Evolutionary conservation across 2,797 vertebrate species (phyloP), one percentile per base, ranked within the genome.

Genomic region (Urosaurus nigricauda): DNA sequence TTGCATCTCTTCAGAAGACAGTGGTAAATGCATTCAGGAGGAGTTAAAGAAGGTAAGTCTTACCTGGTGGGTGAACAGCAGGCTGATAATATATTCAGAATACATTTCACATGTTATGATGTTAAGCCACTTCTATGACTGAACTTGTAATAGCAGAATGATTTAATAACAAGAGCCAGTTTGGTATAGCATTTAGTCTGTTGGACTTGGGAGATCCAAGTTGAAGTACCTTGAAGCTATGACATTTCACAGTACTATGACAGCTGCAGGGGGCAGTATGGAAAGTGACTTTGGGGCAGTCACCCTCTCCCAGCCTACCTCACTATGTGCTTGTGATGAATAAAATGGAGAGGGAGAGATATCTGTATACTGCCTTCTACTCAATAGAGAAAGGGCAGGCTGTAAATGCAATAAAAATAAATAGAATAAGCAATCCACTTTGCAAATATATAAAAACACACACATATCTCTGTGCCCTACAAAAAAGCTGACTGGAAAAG

Each of bases 11-110:
- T 96, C 96, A 6, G 97, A 97, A 79, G 97, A 97, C 65, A 97
- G 93, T 74, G 89, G 89, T 85, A 96, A 90, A 92, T 94, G 85
- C 11, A 92, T 97, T 88, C 97, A 96, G 79, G 96, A 97, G 40
- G 96, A 97, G 87, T 90, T 97, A 70, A 96, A 96, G 94, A 98
- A 96, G 96, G 97, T 97, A 95, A 90, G 96, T 5, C 2, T 32
- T 40, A 0, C 0, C 70, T 89, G 24, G 47, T 77, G 4, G 21
- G 6, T 56, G 70, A 81, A 53, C 26, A 24, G 77, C 29, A 65
- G 53, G 53, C 68, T 74, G 35, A 35, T 47, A 77, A 35, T 2
- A 29, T 14, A 16, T 65, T 47, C 26, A 35, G 47, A n/a, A 70
- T 9, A 58, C 2, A 47, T 53, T 78, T 68, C 4, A 35, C 68